Base-by-base conservation (phyloP, 2,113 vertebrate species). In the Dicentrarchus labrax region DNA sequence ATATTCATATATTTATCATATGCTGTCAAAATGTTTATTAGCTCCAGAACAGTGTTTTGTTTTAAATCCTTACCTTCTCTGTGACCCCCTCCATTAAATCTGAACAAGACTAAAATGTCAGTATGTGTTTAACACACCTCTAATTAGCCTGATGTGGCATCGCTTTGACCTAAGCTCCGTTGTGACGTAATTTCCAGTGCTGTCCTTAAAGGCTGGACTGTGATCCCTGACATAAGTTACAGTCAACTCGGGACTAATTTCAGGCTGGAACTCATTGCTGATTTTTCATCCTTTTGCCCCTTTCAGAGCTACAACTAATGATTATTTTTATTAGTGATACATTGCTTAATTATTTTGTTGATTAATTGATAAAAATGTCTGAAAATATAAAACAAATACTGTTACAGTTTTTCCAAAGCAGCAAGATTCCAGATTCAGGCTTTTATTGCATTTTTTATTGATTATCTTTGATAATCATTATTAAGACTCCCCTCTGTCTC, bases 111-210 rank as follows among this genome's bases (percentile, higher is more conserved):
- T 21, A 59, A 30, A 81, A 76, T 78, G 54, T 64, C 74, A 82
- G 68, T 72, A 72, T 65, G 22, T 38, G 74, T 71, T 79, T 77
- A 80, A 71, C 62, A 60, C 64, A 68, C 65, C 66, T 66, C 66
- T 90, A 79, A 84, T 86, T 86, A 86, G 72, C 59, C 51, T 22
- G 76, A 66, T 59, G 45, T 13, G 48, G 41, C 50, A 48, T 24
- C 5, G 45, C 60, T 51, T 8, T 71, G 81, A 77, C 87, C 87
- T 72, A 53, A 11, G 68, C 54, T 47, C 69, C 69, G 65, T 47
- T 0, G 24, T 13, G 53, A 45, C 41, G 8, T 47, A 22, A 48
- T 62, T 79, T 53, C 64, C 21, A 24, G 6, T 5, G 56, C 68
- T 1, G 64, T 53, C 67, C 74, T 67, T 8, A 48, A 67, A 47